phyloP scores from a whole-genome alignment of 2,888 invertebrate genomes.

The Drosophila lacicola region DNA sequence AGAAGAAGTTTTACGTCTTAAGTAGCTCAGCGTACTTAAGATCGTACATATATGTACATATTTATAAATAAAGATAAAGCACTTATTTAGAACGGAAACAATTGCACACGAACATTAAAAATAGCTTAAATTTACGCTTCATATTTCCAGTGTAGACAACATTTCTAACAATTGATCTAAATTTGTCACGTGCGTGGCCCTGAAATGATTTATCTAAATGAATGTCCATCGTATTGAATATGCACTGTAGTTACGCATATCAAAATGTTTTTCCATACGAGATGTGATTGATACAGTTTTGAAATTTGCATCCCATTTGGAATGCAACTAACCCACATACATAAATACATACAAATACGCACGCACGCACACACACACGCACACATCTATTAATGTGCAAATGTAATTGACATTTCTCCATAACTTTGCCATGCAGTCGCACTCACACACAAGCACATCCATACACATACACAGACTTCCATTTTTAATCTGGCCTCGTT shows the following conservation, averaged over 20 bases:
- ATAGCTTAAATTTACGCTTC: too few relatives aligned
- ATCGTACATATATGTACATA: not conserved
- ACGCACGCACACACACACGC: not conserved
- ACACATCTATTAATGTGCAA: conserved; percentile 11
- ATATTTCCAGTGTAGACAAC: too few relatives aligned
- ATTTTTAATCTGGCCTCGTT: conserved; percentile 45
- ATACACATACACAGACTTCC: conserved; percentile 13
- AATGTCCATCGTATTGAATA: not conserved
- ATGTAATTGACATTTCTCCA: conserved; percentile 44
- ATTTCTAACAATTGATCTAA: too few relatives aligned
- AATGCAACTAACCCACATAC: conserved; percentile 43
- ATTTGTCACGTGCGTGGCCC: too few relatives aligned
- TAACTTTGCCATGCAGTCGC: conserved; percentile 1
- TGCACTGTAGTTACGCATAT: conserved; percentile 4
- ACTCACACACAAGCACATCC: not conserved
- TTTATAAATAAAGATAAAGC: not conserved
- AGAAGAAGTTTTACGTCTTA: conserved; percentile 10
- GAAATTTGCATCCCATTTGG: conserved; percentile 34
- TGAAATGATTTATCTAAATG: too few relatives aligned
- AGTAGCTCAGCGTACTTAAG: conserved; percentile 2
- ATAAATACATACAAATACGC: conserved; percentile 28
- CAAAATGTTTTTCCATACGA: conserved; percentile 13
- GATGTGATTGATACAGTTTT: conserved; percentile 40
- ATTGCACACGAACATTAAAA: not conserved
- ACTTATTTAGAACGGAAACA: conserved; percentile 10